Conservation (phyloP, 2,888 invertebrate genomes). For the Flexamia atlantica region DNA sequence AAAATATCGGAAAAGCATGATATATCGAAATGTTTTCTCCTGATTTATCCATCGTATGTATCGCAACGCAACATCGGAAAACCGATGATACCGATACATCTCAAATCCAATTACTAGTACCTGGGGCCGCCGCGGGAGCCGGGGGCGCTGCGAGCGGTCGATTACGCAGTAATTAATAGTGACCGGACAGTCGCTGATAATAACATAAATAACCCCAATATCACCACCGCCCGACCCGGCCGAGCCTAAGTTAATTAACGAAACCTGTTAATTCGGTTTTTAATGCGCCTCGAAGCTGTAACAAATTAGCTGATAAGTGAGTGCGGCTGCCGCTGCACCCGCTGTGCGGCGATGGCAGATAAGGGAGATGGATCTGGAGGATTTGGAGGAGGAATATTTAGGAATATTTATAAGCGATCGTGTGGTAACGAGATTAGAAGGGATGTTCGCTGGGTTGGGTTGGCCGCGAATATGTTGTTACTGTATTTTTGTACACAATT, state of each 20-base stretch:
- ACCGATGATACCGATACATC: background rate
- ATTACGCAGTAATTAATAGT: conserved; percentile 60
- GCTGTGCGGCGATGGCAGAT: background rate
- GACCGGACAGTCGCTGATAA: conserved; percentile 46
- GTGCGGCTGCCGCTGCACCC: background rate
- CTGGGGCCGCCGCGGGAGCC: background rate
- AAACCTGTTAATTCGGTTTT: conserved; percentile 64
- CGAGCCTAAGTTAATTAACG: conserved; percentile 65
- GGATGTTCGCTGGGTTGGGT: no score
- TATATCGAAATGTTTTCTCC: no score
- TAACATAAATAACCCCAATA: conserved; percentile 64
- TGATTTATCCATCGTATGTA: no score
- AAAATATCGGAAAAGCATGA: no score
- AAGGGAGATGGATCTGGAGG: background rate
- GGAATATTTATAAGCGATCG: no score
- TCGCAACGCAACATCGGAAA: background rate
- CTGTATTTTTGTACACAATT: no score
- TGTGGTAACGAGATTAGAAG: no score
- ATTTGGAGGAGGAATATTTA: background rate
- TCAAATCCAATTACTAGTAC: conserved; percentile 43
- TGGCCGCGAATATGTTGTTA: no score
- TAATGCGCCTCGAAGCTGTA: conserved; percentile 30
- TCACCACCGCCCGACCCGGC: conserved; percentile 59
- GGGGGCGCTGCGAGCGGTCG: background rate
- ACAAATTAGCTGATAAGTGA: conserved; percentile 53